These are phyloP conservation scores for Dendrophyllia cribrosa DNA, from an alignment of 64 coral and sea anemone species.

Conservation along the genomic window DNA sequence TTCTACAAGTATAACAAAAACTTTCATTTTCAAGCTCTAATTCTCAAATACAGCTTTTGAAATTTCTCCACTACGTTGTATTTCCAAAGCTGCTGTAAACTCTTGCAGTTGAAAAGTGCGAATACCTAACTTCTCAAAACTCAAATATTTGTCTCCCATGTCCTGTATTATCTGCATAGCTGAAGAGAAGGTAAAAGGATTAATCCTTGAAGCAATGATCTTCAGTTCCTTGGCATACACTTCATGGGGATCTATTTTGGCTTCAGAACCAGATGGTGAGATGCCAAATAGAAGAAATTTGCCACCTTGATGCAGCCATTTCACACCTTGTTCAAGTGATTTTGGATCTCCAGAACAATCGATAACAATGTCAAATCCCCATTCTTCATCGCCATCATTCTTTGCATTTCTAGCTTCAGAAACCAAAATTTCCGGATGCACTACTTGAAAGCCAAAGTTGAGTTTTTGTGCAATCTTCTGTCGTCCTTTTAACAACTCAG, in stretches of 20 bases:
- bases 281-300: slow-evolving; percentile 62
- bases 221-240: slow-evolving; percentile 61
- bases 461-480: slow-evolving; percentile 86
- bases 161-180: slow-evolving; percentile 67
- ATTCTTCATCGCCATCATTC: slow-evolving; percentile 79
- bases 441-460: slow-evolving; percentile 92
- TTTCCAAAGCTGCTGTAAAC: slow-evolving; percentile 65
- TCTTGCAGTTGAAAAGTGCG: slow-evolving; percentile 78
- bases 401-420: slow-evolving; percentile 91
- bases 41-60: slow-evolving; percentile 83
- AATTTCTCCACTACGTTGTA: slow-evolving; percentile 78
- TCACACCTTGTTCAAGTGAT: slow-evolving; percentile 52
- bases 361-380: slow-evolving; percentile 93
- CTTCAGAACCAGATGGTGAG: slow-evolving; percentile 41
- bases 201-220: slow-evolving; percentile 46
- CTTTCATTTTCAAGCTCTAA: neutral
- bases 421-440: slow-evolving; percentile 83
- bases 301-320: slow-evolving; percentile 62
- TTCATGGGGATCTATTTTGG: slow-evolving; percentile 56
- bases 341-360: slow-evolving; percentile 77
- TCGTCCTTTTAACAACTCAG: slow-evolving; percentile 82
- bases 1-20: neutral
- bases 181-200: slow-evolving; percentile 59
- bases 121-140: slow-evolving; percentile 66
- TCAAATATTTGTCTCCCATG: slow-evolving; percentile 63